Conservation (phyloP, 2,888 invertebrate species). For the Dioctria linearis region DNA sequence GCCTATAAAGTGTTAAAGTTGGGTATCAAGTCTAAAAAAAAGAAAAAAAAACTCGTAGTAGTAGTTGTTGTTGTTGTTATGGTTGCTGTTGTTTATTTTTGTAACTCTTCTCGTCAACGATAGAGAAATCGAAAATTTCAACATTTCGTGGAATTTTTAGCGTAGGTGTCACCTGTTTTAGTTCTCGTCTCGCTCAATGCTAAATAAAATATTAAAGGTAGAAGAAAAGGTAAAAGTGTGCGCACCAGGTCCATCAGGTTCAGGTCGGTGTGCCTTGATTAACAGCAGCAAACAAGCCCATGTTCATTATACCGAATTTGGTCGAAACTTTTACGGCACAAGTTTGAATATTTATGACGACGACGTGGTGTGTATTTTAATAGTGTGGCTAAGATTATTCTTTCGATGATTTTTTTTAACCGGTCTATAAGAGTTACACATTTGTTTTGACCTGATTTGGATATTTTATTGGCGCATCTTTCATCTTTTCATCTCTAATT, state of each 20-base stretch:
- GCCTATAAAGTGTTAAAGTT: not conserved
- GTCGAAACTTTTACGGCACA: not conserved
- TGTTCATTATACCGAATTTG: conserved; percentile 8
- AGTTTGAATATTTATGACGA: not conserved
- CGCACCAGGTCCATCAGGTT: not conserved
- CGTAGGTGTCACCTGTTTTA: conserved; percentile 10
- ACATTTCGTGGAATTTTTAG: conserved; percentile 11
- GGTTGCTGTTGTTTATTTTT: too few relatives aligned
- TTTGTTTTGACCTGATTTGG: conserved; percentile 17
- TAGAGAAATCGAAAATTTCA: conserved; percentile 19
- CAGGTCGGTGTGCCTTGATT: conserved; percentile 3
- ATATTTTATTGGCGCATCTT: not conserved
- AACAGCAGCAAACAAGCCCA: conserved; percentile 11
- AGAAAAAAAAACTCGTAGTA: not conserved
- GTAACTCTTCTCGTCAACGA: not conserved
- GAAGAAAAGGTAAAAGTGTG: not conserved
- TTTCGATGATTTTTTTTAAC: not conserved
- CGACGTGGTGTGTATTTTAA: not conserved
- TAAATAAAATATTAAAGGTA: not conserved
- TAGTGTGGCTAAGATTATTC: not conserved
- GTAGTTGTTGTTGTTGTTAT: too few relatives aligned
- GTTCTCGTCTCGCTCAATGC: not conserved
- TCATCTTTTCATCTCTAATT: conserved; percentile 17
- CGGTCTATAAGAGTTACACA: not conserved
- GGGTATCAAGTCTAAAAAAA: not conserved